Evolutionary conservation across 1,140 invertebrate genomes (phyloP), one percentile per base, ranked within the genome.

Genomic region (Ips nitidus): DNA sequence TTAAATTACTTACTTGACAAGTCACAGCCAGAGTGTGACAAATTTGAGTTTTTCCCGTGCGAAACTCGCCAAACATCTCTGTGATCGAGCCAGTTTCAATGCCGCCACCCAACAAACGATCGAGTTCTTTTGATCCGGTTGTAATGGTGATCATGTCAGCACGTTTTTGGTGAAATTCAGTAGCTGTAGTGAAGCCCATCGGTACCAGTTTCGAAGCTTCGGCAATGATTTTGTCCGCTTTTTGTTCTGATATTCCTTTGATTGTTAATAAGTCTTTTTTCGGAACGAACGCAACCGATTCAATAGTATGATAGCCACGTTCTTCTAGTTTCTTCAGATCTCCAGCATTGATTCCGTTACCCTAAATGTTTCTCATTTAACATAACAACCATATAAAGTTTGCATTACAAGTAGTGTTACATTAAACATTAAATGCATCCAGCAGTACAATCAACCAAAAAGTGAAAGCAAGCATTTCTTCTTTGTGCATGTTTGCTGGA

Each of bases 81-180:
- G 98, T 99, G n/a, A 99, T 98, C 1, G 95, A 97, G 1, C 98
- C 97, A 7, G 98, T 99, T 82, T 99, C 98, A 76, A 99, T 94
- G 4, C 98, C 98, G 64, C 98, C 97, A n/a, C 91, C 91, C 8
- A 99, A 83, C 36, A 99, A 82, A 75, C 94, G 89, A 79, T 99
- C 96, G 55, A 99, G 82, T 81, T 98, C 97, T 71, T 92, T 94
- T 1, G 96, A 98, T 1, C 96, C 95, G 22, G 95, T 97, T 22
- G 94, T 94, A 6, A 98, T 80, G 76, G 91, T 90, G 53, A 98
- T 92, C 40, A 97, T 91, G 80, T 95, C 92, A 37, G 92, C 90
- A 69, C 98, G 86, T 80, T 95, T 98, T 75, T 94, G 90, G 81
- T 98, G 94, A 79, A 98, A 94, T 79, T 97, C 95, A 50, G 95